These are phyloP conservation scores for Pseudomyrmex flavicornis DNA, from an alignment of 1,140 invertebrate genomes.

Conservation along the genomic window DNA sequence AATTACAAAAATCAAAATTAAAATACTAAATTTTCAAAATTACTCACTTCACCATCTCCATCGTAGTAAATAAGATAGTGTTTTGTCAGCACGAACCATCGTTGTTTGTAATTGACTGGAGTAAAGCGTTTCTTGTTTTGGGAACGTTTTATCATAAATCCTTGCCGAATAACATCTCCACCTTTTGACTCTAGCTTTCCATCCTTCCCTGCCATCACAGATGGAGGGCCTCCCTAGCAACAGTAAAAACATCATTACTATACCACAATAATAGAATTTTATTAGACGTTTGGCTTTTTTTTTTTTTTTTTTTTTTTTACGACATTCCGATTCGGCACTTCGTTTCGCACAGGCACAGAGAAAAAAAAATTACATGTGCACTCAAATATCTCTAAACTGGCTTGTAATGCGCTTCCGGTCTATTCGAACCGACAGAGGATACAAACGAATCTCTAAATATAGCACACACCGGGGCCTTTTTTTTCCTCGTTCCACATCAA, in stretches of 20 bases:
- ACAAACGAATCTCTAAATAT: conserved; percentile 45
- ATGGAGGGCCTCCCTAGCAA: conserved; percentile 70
- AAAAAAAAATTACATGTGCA: background rate
- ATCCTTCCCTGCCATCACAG: conserved; percentile 81
- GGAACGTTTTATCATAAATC: conserved; percentile 94
- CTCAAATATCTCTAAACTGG: background rate
- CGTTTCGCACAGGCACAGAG: background rate
- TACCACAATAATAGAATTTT: background rate
- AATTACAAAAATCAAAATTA: background rate
- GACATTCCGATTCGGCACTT: background rate
- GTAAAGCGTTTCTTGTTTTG: conserved; percentile 95
- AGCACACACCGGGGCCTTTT: conserved; percentile 19
- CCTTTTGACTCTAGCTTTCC: conserved; percentile 80
- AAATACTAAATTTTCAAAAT: background rate
- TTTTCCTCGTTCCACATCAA: conserved; percentile 13
- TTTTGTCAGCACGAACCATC: conserved; percentile 93
- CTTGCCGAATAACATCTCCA: conserved; percentile 83
- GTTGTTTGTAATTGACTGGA: conserved; percentile 93
- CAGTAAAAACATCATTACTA: conserved; percentile 39
- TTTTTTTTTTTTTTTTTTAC: conserved; percentile 15
- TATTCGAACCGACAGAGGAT: background rate
- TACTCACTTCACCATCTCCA: conserved; percentile 88
- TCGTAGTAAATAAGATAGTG: conserved; percentile 92
- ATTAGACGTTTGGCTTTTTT: background rate
- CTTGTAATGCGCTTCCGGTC: background rate